phyloP scores from a whole-genome alignment of 1,140 invertebrate genomes.

The Drosophila jambulina region DNA sequence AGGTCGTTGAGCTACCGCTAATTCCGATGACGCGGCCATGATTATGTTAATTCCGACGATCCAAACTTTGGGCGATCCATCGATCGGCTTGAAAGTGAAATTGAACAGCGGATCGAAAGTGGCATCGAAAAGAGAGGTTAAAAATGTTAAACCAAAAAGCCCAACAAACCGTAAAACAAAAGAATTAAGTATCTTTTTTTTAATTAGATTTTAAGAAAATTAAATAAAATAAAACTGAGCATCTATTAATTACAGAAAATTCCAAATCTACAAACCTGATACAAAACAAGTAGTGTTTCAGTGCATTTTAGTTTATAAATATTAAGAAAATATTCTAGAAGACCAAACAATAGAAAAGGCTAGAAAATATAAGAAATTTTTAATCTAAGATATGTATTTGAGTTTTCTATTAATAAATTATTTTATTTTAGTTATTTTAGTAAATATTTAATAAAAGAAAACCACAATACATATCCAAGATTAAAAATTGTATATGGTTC shows the following conservation, averaged over 20 bases:
- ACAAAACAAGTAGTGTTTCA: too few species aligned
- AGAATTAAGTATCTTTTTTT: neutral
- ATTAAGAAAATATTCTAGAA: too few species aligned
- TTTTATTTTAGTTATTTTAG: too few species aligned
- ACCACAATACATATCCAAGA: neutral
- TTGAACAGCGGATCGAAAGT: constrained; percentile 28
- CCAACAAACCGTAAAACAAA: neutral
- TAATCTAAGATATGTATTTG: too few species aligned
- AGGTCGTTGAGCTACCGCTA: constrained; percentile 60
- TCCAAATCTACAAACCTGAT: too few species aligned
- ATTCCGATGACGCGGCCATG: constrained; percentile 27
- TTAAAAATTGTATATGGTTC: neutral
- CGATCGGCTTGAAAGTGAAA: constrained; percentile 37
- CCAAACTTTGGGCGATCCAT: neutral
- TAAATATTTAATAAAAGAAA: neutral
- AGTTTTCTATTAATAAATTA: too few species aligned
- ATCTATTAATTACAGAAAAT: neutral
- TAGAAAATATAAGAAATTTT: too few species aligned
- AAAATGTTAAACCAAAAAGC: constrained; percentile 2
- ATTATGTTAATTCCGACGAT: constrained; percentile 33
- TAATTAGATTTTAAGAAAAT: neutral
- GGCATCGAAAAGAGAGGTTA: constrained; percentile 13
- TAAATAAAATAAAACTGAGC: neutral
- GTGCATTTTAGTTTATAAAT: neutral
- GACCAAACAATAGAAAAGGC: too few species aligned